Evolutionary conservation across 2,113 vertebrate species (phyloP), one percentile per base, ranked within the genome.

Genomic region (Erpornis zantholeuca): DNA sequence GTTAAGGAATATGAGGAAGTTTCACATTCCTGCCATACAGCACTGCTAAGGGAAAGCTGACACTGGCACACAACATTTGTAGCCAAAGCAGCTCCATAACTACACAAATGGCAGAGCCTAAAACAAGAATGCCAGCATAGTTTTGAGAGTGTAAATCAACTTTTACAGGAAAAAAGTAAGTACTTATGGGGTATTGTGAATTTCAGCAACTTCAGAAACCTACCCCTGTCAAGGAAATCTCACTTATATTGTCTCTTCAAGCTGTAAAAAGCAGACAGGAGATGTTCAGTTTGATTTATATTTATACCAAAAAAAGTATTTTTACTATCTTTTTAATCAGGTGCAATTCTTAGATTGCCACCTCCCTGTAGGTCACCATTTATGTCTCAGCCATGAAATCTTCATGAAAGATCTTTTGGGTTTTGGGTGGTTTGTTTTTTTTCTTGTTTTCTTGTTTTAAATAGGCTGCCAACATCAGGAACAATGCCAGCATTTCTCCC

Each of bases 1-100:
- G 49, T 52, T 75, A 17, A 40, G 44, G 73, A 42, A 59, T 1
- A 71, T 0, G 0, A 47, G 38, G 6, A n/a, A 10, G 18, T 47
- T 64, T 69, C 11, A 28, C 16, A 24, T 63, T 60, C n/a, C 56
- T 23, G 7, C 28, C 65, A 23, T 6, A n/a, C 3, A 47, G 60
- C 35, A 10, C 52, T n/a, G n/a, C n/a, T 25, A 38, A 29, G 22
- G 60, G 31, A 60, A 82, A 86, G n/a, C 28, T 47, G 40, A 31
- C 36, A 31, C 0, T 38, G 36, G 54, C 45, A 59, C 17, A 53
- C 6, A 36, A 16, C 7, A 6, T 12, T 33, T 49, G 33, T 33
- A n/a, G 57, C 45, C 29, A 1, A 66, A 91, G 63, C 1, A 60
- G 49, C 15, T 45, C 13, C 68, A 57, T 10, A 6, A 16, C 7